phyloP scores from a whole-genome alignment of 2,797 vertebrate genomes.

The Betta splendens region DNA sequence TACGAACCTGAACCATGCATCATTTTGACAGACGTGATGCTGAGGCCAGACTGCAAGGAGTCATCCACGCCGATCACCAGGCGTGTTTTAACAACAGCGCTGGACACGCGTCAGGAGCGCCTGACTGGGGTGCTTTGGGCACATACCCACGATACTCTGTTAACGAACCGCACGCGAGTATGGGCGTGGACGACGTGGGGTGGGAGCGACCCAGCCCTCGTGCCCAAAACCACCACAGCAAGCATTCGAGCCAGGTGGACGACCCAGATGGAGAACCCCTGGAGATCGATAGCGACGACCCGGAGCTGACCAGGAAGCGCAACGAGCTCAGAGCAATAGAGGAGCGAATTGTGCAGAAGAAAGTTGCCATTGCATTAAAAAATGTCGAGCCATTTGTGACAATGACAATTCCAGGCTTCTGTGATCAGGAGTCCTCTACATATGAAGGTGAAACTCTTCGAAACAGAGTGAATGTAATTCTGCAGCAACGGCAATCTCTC shows the following conservation, averaged over 20 bases:
- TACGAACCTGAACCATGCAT: conserved; percentile 46
- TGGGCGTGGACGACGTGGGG: background rate
- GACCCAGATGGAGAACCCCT: conserved; percentile 24
- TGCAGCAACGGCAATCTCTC: conserved; percentile 35
- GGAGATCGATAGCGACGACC: conserved; percentile 17
- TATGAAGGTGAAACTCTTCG: conserved; percentile 26
- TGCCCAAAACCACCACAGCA: background rate
- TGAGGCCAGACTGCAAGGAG: background rate
- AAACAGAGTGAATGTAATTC: conserved; percentile 60
- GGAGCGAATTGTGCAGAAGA: conserved; percentile 52
- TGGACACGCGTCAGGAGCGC: background rate
- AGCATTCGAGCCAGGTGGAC: background rate
- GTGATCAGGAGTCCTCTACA: background rate
- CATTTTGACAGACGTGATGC: conserved; percentile 16
- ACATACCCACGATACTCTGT: background rate
- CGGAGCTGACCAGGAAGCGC: conserved; percentile 57
- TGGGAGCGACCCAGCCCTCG: background rate
- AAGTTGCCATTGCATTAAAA: conserved; percentile 49
- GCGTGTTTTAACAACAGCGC: background rate
- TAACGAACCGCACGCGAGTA: conserved; percentile 4
- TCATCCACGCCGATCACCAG: background rate
- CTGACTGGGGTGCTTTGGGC: background rate
- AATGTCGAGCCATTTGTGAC: background rate
- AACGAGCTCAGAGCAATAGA: conserved; percentile 49
- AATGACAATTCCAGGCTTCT: fast-evolving